phyloP scores from a whole-genome alignment of 2,888 invertebrate species.

The Hypselothyrea guttata region DNA sequence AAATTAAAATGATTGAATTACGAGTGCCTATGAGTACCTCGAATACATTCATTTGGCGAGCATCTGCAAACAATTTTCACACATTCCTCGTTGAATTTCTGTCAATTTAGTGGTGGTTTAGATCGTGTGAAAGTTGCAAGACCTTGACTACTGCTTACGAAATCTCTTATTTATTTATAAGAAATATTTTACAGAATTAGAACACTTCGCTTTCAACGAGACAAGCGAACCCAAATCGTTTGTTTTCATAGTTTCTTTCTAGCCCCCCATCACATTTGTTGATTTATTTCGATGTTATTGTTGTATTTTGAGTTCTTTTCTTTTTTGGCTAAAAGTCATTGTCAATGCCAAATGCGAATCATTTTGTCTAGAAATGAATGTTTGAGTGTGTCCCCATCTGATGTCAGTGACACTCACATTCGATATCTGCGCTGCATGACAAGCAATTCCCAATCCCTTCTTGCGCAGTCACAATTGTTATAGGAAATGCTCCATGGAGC shows the following conservation, averaged over 20 bases:
- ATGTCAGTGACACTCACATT: constrained; percentile 70
- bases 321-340: constrained; percentile 63
- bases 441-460: constrained; percentile 38
- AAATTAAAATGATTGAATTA: constrained; percentile 37
- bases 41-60: constrained; percentile 19
- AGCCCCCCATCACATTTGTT: constrained; percentile 16
- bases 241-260: constrained; percentile 15
- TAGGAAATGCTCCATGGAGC: constrained; percentile 31
- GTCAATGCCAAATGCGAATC: constrained; percentile 75
- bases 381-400: constrained; percentile 58
- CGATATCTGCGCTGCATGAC: constrained; percentile 61
- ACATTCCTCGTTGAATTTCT: constrained; percentile 14
- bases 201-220: constrained; percentile 50
- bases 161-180: constrained; percentile 39
- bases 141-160: constrained; percentile 43
- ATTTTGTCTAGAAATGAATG: constrained; percentile 51
- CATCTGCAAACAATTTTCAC: constrained; percentile 36
- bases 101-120: constrained; percentile 19
- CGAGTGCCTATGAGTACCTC: constrained; percentile 4
- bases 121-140: constrained; percentile 35
- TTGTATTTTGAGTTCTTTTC: too few species aligned
- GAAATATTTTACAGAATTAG: constrained; percentile 42
- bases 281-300: too few species aligned
- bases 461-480: constrained; percentile 14
- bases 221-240: constrained; percentile 3